Percentiles rank a stretch among this genome's conserved stretches.
These are phyloP conservation scores for Rhodophaea formosa DNA, from an alignment of 2,888 invertebrate species.

Conservation along the genomic window DNA sequence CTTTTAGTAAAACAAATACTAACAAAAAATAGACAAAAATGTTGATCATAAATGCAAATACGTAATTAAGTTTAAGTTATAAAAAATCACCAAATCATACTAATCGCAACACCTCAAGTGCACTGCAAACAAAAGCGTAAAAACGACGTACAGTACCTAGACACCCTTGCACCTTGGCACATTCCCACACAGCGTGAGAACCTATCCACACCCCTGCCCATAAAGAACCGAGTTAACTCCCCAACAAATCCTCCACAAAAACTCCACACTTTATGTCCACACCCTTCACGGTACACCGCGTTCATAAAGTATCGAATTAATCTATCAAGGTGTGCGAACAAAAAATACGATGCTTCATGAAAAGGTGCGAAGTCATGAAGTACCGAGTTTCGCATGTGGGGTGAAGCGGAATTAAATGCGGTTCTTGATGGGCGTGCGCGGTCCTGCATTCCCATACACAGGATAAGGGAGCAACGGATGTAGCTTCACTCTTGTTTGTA, in stretches of 20 bases:
- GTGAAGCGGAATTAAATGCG: constrained; percentile 32
- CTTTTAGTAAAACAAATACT: too few relatives aligned
- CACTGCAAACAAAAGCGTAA: constrained; percentile 36
- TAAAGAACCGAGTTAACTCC: constrained; percentile 57
- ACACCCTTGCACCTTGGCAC: constrained; percentile 71
- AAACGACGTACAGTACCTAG: constrained; percentile 24
- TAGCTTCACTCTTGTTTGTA: constrained; percentile 59
- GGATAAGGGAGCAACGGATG: constrained; percentile 56
- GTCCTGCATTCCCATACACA: constrained; percentile 72
- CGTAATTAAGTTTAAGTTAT: neutral
- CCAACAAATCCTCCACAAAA: constrained; percentile 41
- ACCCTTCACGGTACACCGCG: constrained; percentile 45
- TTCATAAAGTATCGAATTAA: constrained; percentile 43
- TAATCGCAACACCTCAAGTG: constrained; percentile 28
- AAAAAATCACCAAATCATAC: constrained; percentile 4
- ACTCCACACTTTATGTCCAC: constrained; percentile 42
- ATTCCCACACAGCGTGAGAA: constrained; percentile 80
- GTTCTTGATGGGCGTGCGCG: constrained; percentile 55
- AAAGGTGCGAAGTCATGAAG: constrained; percentile 51
- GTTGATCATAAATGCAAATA: neutral
- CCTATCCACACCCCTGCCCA: constrained; percentile 51
- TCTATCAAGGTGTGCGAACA: constrained; percentile 30
- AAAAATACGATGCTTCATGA: constrained; percentile 51
- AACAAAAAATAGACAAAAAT: too few relatives aligned
- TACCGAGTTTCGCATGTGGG: constrained; percentile 39